Percentiles rank a stretch among this genome's conserved stretches.
phyloP scores from a whole-genome alignment of 2,113 vertebrate species.

The Callipepla squamata region DNA sequence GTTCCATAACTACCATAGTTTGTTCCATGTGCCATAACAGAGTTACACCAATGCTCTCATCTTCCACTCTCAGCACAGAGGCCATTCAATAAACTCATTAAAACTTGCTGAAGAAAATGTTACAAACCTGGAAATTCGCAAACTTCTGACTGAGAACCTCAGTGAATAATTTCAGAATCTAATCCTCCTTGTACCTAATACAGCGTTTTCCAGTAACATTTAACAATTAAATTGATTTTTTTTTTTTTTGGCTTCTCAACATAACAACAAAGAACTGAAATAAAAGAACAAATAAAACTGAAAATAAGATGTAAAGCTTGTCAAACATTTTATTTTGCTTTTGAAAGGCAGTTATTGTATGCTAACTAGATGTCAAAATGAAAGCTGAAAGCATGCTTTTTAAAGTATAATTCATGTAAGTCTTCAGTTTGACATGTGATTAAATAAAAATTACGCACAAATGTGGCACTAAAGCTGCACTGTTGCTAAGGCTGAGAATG shows the following conservation, averaged over 20 bases:
- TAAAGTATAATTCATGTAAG: conserved; percentile 68
- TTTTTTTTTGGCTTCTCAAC: conserved; percentile 34
- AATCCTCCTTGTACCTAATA: conserved; percentile 21
- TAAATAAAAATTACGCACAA: conserved; percentile 58
- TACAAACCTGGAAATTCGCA: background rate
- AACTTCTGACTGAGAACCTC: conserved; percentile 15
- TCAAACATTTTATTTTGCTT: conserved; percentile 69
- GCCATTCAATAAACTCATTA: background rate
- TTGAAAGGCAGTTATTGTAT: conserved; percentile 73
- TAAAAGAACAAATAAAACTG: conserved; percentile 66
- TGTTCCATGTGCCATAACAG: background rate
- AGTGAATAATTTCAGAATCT: background rate
- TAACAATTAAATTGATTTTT: conserved; percentile 68
- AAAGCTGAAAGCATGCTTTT: conserved; percentile 61
- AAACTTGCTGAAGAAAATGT: background rate
- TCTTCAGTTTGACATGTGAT: conserved; percentile 54
- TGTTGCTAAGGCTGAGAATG: conserved; percentile 1
- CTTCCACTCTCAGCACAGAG: background rate
- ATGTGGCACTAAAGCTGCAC: conserved; percentile 7
- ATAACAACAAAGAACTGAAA: conserved; percentile 54
- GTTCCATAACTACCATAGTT: background rate
- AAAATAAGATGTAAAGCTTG: conserved; percentile 68
- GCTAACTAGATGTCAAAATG: conserved; percentile 67
- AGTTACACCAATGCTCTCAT: rapidly evolving
- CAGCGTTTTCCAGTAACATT: conserved; percentile 22